Conservation (phyloP, 2,113 vertebrate species). For the Microcebus griseorufus region DNA sequence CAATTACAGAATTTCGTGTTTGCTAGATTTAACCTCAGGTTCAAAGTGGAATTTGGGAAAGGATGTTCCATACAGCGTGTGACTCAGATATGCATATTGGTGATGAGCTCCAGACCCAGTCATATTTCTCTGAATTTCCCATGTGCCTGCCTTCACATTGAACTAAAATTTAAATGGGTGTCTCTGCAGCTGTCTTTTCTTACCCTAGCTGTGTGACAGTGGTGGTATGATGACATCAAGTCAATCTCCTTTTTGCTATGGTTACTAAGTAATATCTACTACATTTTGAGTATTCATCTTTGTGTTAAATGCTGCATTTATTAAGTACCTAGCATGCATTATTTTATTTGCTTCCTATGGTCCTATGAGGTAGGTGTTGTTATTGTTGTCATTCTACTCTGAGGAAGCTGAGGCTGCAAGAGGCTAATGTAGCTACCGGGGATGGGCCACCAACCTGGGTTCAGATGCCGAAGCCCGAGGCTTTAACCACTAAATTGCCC, state of each 20-base stretch:
- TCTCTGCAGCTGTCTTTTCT: not conserved
- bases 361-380: too few species aligned
- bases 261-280: not conserved
- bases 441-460: not conserved
- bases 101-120: not conserved
- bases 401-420: not conserved
- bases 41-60: not conserved
- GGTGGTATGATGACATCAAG: not conserved
- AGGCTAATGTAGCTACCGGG: not conserved
- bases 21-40: not conserved
- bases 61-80: not conserved
- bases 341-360: not conserved
- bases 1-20: not conserved
- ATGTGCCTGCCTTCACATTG: not conserved
- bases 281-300: not conserved
- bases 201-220: fast-evolving
- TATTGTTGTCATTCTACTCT: fast-evolving
- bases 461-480: not conserved
- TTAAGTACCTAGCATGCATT: not conserved
- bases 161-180: not conserved
- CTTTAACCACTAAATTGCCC: not conserved
- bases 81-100: not conserved
- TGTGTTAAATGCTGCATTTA: not conserved
- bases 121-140: not conserved
- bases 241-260: not conserved